A percentile compares a stretch with the other conserved stretches of the same genome.
These are phyloP conservation scores for Channa argus DNA, from an alignment of 2,113 vertebrate genomes.

Conservation along the genomic window DNA sequence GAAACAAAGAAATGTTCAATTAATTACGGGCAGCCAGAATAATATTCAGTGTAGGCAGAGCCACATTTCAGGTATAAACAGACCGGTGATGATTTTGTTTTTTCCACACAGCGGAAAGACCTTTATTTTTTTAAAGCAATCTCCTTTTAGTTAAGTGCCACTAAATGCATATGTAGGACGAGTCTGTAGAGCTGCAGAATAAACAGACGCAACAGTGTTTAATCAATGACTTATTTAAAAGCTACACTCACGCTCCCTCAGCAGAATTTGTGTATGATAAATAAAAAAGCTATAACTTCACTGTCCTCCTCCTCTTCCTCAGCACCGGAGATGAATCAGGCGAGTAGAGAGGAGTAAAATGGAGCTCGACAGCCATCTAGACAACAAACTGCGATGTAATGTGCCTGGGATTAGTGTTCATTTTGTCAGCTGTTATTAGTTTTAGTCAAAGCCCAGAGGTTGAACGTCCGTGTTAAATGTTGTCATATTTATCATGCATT, in stretches of 20 bases:
- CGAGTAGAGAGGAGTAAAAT: constrained; percentile 25
- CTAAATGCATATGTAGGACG: not conserved
- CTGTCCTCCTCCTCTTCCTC: constrained; percentile 23
- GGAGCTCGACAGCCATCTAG: constrained; percentile 40
- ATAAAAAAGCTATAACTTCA: constrained; percentile 18
- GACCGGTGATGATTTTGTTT: constrained; percentile 12
- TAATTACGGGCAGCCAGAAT: constrained; percentile 27
- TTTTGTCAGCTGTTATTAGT: too few species aligned
- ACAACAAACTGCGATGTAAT: not conserved
- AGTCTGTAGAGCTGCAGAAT: constrained; percentile 26
- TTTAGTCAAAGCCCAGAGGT: too few species aligned
- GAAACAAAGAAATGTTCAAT: constrained; percentile 23
- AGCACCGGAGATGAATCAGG: constrained; percentile 37
- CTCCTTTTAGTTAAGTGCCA: constrained; percentile 16
- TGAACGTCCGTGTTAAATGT: too few species aligned
- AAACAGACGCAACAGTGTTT: constrained; percentile 28
- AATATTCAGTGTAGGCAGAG: constrained; percentile 26
- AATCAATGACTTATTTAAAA: constrained; percentile 39
- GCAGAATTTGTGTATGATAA: constrained; percentile 25
- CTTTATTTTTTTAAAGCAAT: constrained; percentile 1
- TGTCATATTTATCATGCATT: too few species aligned
- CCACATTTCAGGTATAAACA: constrained; percentile 30
- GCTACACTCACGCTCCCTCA: constrained; percentile 37
- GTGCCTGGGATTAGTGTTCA: not conserved
- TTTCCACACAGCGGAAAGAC: not conserved